phyloP scores from a whole-genome alignment of 1,140 invertebrate genomes.

The Drosophila sucinea region DNA sequence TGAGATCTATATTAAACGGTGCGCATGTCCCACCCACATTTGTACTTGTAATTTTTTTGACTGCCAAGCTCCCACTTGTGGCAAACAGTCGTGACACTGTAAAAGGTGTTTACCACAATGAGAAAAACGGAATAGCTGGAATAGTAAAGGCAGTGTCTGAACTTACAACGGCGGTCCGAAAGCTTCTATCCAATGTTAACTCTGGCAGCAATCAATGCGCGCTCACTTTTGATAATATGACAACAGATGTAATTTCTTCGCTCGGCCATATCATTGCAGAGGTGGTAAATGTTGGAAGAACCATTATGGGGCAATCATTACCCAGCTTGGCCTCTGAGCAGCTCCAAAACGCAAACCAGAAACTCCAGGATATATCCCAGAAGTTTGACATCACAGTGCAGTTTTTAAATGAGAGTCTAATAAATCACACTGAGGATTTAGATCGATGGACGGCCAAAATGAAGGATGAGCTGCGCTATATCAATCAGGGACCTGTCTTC shows the following conservation, averaged over 20 bases:
- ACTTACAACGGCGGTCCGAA: slow-evolving; percentile 10
- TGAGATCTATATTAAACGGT: slow-evolving; percentile 32
- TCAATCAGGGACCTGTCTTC: slow-evolving; percentile 25
- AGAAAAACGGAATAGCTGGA: neutral
- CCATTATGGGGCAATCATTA: slow-evolving; percentile 12
- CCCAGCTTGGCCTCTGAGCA: neutral
- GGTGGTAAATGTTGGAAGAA: neutral
- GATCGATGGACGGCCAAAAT: slow-evolving; percentile 27
- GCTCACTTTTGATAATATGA: slow-evolving; percentile 1
- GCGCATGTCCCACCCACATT: slow-evolving; percentile 6
- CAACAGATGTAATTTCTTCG: slow-evolving; percentile 13
- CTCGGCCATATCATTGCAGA: slow-evolving; percentile 21
- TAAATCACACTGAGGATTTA: slow-evolving; percentile 22
- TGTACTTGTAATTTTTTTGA: slow-evolving; percentile 24
- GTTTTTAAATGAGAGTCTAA: slow-evolving; percentile 39
- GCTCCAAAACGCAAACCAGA: slow-evolving; percentile 4
- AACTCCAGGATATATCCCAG: slow-evolving; percentile 13
- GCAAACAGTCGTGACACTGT: slow-evolving; percentile 17
- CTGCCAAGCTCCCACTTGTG: slow-evolving; percentile 1
- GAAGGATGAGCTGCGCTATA: slow-evolving; percentile 13
- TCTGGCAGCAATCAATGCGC: neutral
- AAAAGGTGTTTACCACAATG: neutral
- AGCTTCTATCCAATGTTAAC: neutral
- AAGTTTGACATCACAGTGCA: slow-evolving; percentile 25
- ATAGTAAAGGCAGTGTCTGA: slow-evolving; percentile 18